Evolutionary conservation across 2,888 invertebrate genomes (phyloP).

Genomic region (Cataglyphis cursor): DNA sequence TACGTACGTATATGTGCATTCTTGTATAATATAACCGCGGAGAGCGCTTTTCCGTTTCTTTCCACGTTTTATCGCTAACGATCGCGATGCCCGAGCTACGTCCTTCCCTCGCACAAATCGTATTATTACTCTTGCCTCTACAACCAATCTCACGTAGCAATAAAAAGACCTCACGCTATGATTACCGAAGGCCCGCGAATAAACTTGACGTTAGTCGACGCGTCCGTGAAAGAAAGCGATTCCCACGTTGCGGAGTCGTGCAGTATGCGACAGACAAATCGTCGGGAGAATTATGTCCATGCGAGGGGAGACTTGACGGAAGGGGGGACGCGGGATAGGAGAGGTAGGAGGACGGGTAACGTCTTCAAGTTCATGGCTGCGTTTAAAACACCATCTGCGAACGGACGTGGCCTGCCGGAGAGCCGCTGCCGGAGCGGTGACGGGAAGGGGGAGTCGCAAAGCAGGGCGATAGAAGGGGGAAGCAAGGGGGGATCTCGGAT

Average conservation of each 20-base stretch:
- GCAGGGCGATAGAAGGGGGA: conserved; percentile 19
- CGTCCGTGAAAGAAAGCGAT: conserved; percentile 62
- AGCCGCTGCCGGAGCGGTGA: conserved; percentile 42
- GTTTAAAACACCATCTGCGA: conserved; percentile 83
- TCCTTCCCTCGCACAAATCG: conserved; percentile 40
- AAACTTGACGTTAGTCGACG: conserved; percentile 55
- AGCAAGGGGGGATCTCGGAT: conserved; percentile 42
- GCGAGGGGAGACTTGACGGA: conserved; percentile 43
- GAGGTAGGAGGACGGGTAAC: conserved; percentile 58
- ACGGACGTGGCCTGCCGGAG: conserved; percentile 73
- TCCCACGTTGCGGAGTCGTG: conserved; percentile 69
- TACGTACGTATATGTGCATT: conserved; percentile 1
- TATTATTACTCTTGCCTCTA: conserved; percentile 52
- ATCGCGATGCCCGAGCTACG: conserved; percentile 33
- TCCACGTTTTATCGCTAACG: conserved; percentile 43
- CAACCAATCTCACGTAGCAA: conserved; percentile 49
- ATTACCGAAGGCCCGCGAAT: conserved; percentile 56
- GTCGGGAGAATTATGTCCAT: conserved; percentile 73
- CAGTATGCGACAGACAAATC: conserved; percentile 76
- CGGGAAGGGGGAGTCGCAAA: conserved; percentile 13
- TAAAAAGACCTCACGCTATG: conserved; percentile 53
- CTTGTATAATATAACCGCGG: conserved; percentile 3
- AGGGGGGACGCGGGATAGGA: conserved; percentile 45
- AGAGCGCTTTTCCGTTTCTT: conserved; percentile 15
- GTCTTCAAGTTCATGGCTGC: conserved; percentile 81